Percentiles rank a stretch among this genome's conserved stretches.
Evolutionary conservation across 2,797 vertebrate genomes (phyloP).

Genomic region (Fratercula arctica): DNA sequence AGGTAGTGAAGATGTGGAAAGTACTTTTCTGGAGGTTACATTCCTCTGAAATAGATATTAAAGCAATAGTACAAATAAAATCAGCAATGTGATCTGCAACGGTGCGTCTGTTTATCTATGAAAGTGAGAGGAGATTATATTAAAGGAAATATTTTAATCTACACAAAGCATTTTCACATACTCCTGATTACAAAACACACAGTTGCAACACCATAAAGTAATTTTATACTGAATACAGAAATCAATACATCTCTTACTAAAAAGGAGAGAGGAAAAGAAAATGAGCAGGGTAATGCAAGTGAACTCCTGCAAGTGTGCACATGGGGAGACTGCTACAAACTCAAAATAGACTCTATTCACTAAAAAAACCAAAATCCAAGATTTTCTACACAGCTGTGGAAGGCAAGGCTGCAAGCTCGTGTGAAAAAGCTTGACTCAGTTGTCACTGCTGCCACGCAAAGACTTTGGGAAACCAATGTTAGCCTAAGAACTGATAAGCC

Average conservation of each 20-base stretch:
- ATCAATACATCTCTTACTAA: conserved; percentile 50
- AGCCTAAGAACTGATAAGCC: not conserved
- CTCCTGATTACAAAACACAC: conserved; percentile 38
- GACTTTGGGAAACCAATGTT: not conserved
- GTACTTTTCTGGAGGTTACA: conserved; percentile 58
- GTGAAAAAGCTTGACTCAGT: not conserved
- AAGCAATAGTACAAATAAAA: conserved; percentile 62
- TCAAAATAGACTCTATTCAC: not conserved
- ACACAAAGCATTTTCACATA: conserved; percentile 44
- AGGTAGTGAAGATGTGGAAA: conserved; percentile 28
- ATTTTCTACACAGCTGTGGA: conserved; percentile 15
- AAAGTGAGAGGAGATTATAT: conserved; percentile 35
- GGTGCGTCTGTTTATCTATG: conserved; percentile 2
- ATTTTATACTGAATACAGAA: conserved; percentile 52
- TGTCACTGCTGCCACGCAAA: not conserved
- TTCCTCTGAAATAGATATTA: conserved; percentile 52
- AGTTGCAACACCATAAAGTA: conserved; percentile 27
- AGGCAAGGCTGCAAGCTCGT: not conserved
- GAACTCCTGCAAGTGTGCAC: not conserved
- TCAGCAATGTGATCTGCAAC: conserved; percentile 34
- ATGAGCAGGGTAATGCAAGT: not conserved
- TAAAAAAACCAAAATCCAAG: not conserved
- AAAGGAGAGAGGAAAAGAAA: not conserved
- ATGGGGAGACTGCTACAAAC: not conserved
- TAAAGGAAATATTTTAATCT: conserved; percentile 57